Evolutionary conservation across 1,140 invertebrate genomes (phyloP), one percentile per base, ranked within the genome.

Genomic region (Leptoteleia sp.): DNA sequence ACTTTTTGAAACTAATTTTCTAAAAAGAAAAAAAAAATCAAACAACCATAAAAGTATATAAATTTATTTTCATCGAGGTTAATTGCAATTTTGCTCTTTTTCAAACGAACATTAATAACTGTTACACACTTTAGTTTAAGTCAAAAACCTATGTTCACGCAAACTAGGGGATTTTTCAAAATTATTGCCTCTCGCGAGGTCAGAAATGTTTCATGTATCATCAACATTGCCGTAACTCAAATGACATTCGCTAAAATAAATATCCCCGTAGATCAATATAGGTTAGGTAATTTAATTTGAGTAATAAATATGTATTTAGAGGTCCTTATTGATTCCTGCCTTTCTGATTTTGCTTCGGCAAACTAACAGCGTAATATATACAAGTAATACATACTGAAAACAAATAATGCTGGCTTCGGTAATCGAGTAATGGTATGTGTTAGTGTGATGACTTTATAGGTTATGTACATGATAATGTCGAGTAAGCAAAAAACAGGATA

Each of bases 361-460:
- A 47, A 67, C 43, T 70, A 70, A 70, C 45, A 55, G 15, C 25
- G 43, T 33, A 22, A 3, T 3, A 47, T 47, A 50, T 33, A n/a
- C n/a, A n/a, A n/a, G 9, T 31, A 31, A 31, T 19, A 7, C 40
- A 35, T 16, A 48, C 40, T 59, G 40, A 48, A 27, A 48, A 43
- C 52, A 57, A 59, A 48, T 70, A 59, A 68, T 8, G 40, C 50
- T 47, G 15, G 65, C 65, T 68, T 55, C 50, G 47, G 8, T 47
- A 55, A 29, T 29, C 6, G 27, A 6, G 8, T 7, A 25, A 27
- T 47, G 42, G 13, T 55, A 68, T 68, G 19, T 31, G 47, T 47
- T 68, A 70, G 65, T 52, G 65, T 13, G 27, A 70, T 70, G 54
- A 59, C 22, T 50, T 59, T 4, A n/a, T 50, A 70, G 33, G 52